phyloP scores from a whole-genome alignment of 2,113 vertebrate species.

The Neodontobutis hainanensis region DNA sequence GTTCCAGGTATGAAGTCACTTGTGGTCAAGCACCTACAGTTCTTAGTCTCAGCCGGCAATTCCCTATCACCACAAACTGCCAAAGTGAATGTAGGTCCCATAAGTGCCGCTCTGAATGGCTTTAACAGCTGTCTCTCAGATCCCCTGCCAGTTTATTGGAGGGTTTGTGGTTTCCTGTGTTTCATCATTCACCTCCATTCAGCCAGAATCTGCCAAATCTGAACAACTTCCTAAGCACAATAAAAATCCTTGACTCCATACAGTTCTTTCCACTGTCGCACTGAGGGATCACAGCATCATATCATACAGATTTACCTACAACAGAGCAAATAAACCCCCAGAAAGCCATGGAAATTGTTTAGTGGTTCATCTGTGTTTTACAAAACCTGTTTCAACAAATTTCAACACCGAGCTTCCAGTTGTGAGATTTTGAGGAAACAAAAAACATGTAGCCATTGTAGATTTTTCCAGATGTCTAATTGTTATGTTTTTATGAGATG shows the following conservation, averaged over 20 bases:
- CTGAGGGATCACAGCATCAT: constrained; percentile 8
- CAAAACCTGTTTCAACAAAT: constrained; percentile 11
- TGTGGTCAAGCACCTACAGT: constrained; percentile 30
- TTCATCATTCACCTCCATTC: constrained; percentile 66
- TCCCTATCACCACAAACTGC: constrained; percentile 34
- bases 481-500: constrained; percentile 55
- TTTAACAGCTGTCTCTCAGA: constrained; percentile 75
- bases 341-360: background rate
- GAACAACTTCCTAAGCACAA: constrained; percentile 64
- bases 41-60: constrained; percentile 28
- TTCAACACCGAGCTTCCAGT: constrained; percentile 21
- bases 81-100: constrained; percentile 52
- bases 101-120: constrained; percentile 56
- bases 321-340: constrained; percentile 10
- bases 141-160: constrained; percentile 70
- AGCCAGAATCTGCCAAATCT: constrained; percentile 64
- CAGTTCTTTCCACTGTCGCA: constrained; percentile 29
- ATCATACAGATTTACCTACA: constrained; percentile 8
- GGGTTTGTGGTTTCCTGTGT: constrained; percentile 70
- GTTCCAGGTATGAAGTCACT: constrained; percentile 61
- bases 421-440: constrained; percentile 29
- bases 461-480: constrained; percentile 52
- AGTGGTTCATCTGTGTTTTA: background rate
- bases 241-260: constrained; percentile 45
- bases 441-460: constrained; percentile 46